Base-by-base conservation (phyloP, 1,140 invertebrate species). In the Heliconius melpomene region DNA sequence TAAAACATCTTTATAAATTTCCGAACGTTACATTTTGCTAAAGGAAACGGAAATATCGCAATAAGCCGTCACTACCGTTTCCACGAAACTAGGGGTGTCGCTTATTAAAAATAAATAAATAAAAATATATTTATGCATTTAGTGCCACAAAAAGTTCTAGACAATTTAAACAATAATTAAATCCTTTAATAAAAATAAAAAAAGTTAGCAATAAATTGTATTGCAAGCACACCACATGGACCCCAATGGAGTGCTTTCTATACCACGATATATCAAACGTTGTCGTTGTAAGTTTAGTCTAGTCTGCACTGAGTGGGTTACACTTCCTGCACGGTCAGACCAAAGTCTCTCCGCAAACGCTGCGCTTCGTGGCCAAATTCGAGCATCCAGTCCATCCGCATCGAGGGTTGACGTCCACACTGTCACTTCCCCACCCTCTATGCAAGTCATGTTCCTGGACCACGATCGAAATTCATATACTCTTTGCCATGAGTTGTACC, bases 401-500 rank as follows among this genome's bases (percentile, higher is more conserved):
- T 95, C 93, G 2, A 95, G 86, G 86, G 96, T 96, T 84, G 97
- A 96, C 23, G 95, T 96, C 97, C 97, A 97, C 38, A 97, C 93
- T 18, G 96, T 96, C 3, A 95, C 97, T 87, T 97, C 97, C 1
- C 96, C 97, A 0, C 97, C 97, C 9, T 95, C 94, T 74, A 97
- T 93, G 1, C 74, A 85, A 29, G 75, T 87, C 38, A 79, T 84
- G 54, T 86, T 89, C 54, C 94, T 91, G 38, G 91, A 93, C 97
- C 97, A 97, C 0, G 97, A 97, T 77, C 96, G 93, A 86, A 98
- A 97, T 87, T 96, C 96, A 88, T 98, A 98, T 1, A 98, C 95
- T 52, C 95, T 96, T 88, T 98, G 97, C 97, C 97, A 98, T 2
- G 96, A 97, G 75, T 96, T 95, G 87, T 97, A 98, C 2, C 97